Base-by-base conservation (phyloP, 1,140 invertebrate genomes). In the Xylocopa sonorina region DNA sequence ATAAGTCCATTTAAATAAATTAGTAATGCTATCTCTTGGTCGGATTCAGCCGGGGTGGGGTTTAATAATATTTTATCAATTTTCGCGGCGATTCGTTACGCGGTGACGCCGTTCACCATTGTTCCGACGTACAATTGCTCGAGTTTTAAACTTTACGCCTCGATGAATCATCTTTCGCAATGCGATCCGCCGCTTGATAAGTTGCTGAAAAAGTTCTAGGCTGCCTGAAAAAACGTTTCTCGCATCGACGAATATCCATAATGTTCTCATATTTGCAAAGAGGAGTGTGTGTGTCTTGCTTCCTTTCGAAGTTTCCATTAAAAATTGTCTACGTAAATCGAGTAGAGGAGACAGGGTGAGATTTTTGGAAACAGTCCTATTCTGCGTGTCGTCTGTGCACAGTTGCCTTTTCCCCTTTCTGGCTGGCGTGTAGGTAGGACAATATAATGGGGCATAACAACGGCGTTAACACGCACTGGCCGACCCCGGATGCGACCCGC, bases 1-100 rank as follows among this genome's bases (percentile, higher is more conserved):
- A 93, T 93, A 93, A 93, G 89, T 91, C 89, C 90, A 92, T 93
- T 93, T 93, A 92, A 93, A 93, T 93, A 92, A 93, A 93, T 93
- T 93, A 93, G 92, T 92, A 92, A 92, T 90, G 90, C 91, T 93
- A 93, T 92, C 90, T 93, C 83, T 73, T 83, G 81, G 78, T 82
- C 85, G 82, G 82, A n/a, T n/a, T n/a, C 79, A 79, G 72, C 77
- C 84, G 75, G 74, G 51, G 50, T 78, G 83, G 77, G 90, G 91
- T 92, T 92, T 91, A 92, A 92, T 92, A 89, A 91, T 92, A 91
- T 92, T 93, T 92, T 93, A 93, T 93, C 92, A 93, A 93, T 93
- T 93, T 91, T 92, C 91, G 86, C 88, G 84, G 86, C 87, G 89
- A 92, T 92, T 92, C 90, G 91, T 82, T 85, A 86, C 83, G 80